Conservation (phyloP, 2,113 vertebrate genomes). For the Thinocorus orbignyianus region DNA sequence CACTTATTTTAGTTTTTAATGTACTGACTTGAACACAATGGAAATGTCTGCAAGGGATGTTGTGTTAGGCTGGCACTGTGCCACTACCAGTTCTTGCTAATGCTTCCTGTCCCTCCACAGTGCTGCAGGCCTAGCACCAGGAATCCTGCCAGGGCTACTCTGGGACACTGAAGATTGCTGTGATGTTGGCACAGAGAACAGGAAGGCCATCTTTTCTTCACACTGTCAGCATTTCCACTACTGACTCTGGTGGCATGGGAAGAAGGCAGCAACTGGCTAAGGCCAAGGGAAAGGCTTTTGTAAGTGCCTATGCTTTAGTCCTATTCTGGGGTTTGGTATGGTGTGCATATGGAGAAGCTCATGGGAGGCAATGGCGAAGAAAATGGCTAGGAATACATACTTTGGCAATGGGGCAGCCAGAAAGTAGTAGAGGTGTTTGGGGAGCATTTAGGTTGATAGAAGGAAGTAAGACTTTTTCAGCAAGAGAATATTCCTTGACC, state of each 20-base stretch:
- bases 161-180: neutral
- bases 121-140: neutral
- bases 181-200: neutral
- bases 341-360: neutral
- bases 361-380: neutral
- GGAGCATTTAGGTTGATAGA: neutral
- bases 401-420: neutral
- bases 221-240: constrained; percentile 42
- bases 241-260: neutral
- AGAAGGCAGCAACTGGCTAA: neutral
- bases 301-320: neutral
- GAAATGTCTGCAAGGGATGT: neutral
- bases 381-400: neutral
- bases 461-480: neutral
- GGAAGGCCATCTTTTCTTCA: constrained; percentile 37
- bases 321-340: neutral
- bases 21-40: neutral
- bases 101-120: constrained; percentile 23
- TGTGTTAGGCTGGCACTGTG: neutral
- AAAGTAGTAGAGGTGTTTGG: neutral
- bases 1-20: neutral
- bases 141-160: constrained; percentile 44
- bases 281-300: neutral
- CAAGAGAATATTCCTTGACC: neutral
- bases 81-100: neutral